These are phyloP conservation scores for Rhinoraja longicauda DNA, from an alignment of 2,797 vertebrate species.

Conservation along the genomic window DNA sequence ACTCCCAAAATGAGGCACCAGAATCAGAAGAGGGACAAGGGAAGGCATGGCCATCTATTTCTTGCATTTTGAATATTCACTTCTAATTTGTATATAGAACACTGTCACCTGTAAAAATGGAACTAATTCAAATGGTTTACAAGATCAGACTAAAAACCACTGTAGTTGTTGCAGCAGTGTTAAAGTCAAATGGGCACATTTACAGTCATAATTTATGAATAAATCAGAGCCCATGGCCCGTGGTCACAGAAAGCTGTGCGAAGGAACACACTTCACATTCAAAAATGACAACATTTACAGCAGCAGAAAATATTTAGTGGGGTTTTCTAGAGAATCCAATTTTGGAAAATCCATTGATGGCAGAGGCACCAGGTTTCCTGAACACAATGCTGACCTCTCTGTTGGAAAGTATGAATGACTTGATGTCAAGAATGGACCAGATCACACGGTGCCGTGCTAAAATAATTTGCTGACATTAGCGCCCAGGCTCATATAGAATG, in stretches of 20 bases:
- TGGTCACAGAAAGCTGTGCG: background rate
- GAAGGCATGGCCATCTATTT: background rate
- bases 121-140: background rate
- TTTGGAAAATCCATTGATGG: background rate
- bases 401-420: background rate
- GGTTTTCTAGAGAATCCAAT: background rate
- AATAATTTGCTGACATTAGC: background rate
- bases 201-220: background rate
- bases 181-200: background rate
- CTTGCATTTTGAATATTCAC: background rate
- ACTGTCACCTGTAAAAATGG: background rate
- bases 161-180: background rate
- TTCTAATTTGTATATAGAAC: background rate
- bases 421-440: background rate
- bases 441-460: background rate
- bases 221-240: background rate
- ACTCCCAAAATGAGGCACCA: background rate
- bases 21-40: background rate
- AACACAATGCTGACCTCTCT: background rate
- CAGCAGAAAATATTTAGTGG: background rate
- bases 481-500: background rate
- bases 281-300: background rate
- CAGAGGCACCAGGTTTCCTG: background rate
- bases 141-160: background rate
- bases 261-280: background rate